Percentiles rank a stretch among this genome's conserved stretches.
These are phyloP conservation scores for Craseonycteris thonglongyai DNA, from an alignment of 2,113 vertebrate genomes.

Conservation along the genomic window DNA sequence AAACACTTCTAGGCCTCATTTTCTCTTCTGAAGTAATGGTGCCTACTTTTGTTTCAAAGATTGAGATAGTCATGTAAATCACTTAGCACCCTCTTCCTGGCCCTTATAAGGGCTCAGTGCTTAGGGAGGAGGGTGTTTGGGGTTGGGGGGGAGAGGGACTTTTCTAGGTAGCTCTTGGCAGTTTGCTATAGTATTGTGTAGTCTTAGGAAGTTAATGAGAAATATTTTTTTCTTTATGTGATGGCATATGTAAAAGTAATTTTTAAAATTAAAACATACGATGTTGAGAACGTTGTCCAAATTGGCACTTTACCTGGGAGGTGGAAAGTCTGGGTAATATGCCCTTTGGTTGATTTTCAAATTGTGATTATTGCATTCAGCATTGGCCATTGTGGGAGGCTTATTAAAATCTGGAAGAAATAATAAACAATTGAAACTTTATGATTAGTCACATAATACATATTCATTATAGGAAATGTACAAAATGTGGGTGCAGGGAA, in stretches of 20 bases:
- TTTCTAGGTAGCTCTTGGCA: background rate
- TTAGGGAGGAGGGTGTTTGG: background rate
- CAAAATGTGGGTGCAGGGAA: background rate
- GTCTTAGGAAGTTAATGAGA: background rate
- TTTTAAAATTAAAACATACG: slow-evolving; percentile 17
- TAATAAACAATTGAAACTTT: slow-evolving; percentile 18
- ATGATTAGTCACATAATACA: slow-evolving; percentile 15
- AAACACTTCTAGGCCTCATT: background rate
- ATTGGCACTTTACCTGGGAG: slow-evolving; percentile 1
- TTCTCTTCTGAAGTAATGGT: background rate
- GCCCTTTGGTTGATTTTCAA: slow-evolving; percentile 37
- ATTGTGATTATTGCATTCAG: background rate
- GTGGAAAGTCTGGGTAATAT: background rate
- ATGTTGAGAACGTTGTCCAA: slow-evolving; percentile 26
- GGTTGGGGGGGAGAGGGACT: background rate
- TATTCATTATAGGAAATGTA: slow-evolving; percentile 21
- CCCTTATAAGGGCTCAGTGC: background rate
- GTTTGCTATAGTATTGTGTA: background rate
- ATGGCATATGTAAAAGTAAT: slow-evolving; percentile 14
- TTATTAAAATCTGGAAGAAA: slow-evolving; percentile 28
- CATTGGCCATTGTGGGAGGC: background rate
- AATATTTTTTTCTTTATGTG: background rate
- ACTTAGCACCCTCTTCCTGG: background rate
- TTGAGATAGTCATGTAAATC: slow-evolving; percentile 23
- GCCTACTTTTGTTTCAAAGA: background rate